phyloP scores from a whole-genome alignment of 2,113 vertebrate species.

The Crocuta crocuta region DNA sequence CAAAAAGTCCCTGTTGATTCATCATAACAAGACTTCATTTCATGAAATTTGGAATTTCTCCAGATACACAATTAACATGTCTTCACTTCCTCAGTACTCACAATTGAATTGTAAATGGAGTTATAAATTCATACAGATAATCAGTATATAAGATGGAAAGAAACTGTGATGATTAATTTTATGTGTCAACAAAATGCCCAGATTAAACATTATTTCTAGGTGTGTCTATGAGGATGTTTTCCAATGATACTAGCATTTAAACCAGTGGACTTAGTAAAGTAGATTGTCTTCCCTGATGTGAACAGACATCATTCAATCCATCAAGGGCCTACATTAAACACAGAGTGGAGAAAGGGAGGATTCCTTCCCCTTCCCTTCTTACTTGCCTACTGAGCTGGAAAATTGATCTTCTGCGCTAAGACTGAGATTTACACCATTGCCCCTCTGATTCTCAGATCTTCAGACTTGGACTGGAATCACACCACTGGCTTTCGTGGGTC shows the following conservation, averaged over 20 bases:
- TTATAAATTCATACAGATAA: not conserved
- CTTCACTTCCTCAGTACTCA: not conserved
- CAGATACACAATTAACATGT: conserved; percentile 37
- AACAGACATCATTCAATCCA: not conserved
- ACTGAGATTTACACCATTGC: not conserved
- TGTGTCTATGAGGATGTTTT: not conserved
- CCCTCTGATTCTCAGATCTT: not conserved
- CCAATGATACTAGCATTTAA: not conserved
- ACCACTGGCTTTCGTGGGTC: not conserved
- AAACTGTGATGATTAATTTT: conserved; percentile 5
- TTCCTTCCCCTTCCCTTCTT: not conserved
- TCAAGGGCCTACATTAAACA: not conserved
- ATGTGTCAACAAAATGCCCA: not conserved
- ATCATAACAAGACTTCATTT: not conserved
- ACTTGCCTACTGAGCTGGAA: not conserved
- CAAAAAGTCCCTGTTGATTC: not conserved
- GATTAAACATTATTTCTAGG: not conserved
- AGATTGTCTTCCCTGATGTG: not conserved
- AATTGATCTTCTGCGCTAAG: not conserved
- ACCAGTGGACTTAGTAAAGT: not conserved
- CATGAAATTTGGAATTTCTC: conserved; percentile 47
- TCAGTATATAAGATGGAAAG: conserved; percentile 13
- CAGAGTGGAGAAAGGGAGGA: not conserved
- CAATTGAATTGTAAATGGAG: conserved; percentile 47
- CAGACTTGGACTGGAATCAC: not conserved